Evolutionary conservation across 2,888 invertebrate genomes (phyloP).

Genomic region (Sphinx pinastri): DNA sequence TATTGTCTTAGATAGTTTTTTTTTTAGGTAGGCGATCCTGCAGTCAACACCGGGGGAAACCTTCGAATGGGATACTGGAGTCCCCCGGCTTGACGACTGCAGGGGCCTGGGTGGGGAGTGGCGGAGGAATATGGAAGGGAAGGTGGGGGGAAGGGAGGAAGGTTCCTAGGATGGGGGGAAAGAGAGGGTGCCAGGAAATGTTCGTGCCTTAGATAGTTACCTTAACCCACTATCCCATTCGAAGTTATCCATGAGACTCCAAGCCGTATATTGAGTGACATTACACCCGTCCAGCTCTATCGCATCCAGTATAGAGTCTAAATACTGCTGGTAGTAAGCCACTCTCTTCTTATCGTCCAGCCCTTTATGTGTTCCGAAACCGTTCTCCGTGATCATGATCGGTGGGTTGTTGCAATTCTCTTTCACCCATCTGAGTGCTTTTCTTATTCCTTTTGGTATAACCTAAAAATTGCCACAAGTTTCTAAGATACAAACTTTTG

Average conservation of each 20-base stretch:
- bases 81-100: no score
- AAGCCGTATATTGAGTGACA: constrained; percentile 60
- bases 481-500: neutral
- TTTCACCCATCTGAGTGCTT: constrained; percentile 82
- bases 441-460: constrained; percentile 79
- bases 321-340: constrained; percentile 59
- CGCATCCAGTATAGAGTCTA: constrained; percentile 59
- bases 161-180: no score
- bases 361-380: constrained; percentile 75
- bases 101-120: no score
- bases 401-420: constrained; percentile 80
- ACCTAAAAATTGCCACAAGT: constrained; percentile 42
- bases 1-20: constrained; percentile 8
- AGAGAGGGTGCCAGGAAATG: no score
- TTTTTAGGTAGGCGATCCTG: no score
- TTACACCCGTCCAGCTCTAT: constrained; percentile 60
- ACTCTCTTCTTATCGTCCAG: constrained; percentile 68
- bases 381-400: constrained; percentile 85
- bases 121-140: no score
- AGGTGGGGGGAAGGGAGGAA: no score
- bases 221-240: constrained; percentile 63
- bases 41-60: no score
- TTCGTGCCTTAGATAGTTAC: constrained; percentile 34
- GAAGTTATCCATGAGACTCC: constrained; percentile 75
- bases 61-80: no score